Conservation (phyloP, 2,888 invertebrate species). For the Corythucha ciliata region DNA sequence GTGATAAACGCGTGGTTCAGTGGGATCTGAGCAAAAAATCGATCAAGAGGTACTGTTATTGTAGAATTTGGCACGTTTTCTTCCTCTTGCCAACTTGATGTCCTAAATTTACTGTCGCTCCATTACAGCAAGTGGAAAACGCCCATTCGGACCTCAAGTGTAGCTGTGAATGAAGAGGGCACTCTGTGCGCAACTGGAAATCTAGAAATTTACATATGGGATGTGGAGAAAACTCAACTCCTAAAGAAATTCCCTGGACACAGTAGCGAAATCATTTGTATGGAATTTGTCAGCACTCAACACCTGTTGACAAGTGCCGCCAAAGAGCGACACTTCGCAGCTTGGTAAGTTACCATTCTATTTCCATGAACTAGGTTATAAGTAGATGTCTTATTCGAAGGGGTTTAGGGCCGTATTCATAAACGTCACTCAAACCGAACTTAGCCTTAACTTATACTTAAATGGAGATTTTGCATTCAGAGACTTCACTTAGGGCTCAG, state of each 20-base stretch:
- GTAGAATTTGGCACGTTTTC: too few relatives aligned
- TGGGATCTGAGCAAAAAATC: conserved; percentile 48
- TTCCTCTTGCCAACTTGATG: too few relatives aligned
- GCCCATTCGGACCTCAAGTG: conserved; percentile 44
- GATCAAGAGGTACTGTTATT: conserved; percentile 45
- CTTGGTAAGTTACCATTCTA: conserved; percentile 21
- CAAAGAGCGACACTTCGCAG: conserved; percentile 25
- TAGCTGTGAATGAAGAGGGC: conserved; percentile 41
- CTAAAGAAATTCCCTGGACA: conserved; percentile 57
- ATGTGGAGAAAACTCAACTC: conserved; percentile 49
- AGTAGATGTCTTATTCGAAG: too few relatives aligned
- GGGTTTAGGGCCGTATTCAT: too few relatives aligned
- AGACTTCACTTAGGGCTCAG: too few relatives aligned
- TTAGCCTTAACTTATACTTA: too few relatives aligned
- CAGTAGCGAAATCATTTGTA: conserved; percentile 35
- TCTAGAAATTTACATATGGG: conserved; percentile 53
- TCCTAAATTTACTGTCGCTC: conserved; percentile 27
- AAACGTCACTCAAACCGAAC: too few relatives aligned
- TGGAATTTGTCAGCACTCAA: conserved; percentile 24
- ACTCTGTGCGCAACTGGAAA: conserved; percentile 37
- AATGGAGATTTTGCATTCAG: too few relatives aligned
- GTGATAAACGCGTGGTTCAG: conserved; percentile 47
- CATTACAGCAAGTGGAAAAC: conserved; percentile 56
- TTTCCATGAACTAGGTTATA: conserved; percentile 1
- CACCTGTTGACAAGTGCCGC: conserved; percentile 25